These are phyloP conservation scores for Trididemnum clinides DNA, from an alignment of 23 tunicate genomes.

Conservation along the genomic window DNA sequence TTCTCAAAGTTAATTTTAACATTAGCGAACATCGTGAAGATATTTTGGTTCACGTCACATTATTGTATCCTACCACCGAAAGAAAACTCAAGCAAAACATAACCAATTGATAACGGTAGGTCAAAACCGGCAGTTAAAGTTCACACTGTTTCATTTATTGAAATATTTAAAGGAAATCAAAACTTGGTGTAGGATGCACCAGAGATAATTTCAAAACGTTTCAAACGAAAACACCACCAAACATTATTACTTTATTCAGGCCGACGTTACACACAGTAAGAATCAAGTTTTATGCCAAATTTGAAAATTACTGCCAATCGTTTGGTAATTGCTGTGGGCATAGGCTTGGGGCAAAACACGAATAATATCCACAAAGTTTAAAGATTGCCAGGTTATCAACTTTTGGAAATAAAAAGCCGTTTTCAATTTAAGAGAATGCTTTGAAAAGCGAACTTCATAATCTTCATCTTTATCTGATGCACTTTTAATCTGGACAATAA, in stretches of 20 bases:
- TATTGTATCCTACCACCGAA: background rate
- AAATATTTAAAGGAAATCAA: no score
- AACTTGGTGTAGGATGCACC: no score
- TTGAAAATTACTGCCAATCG: no score
- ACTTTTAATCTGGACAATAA: background rate
- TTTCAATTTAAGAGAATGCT: background rate
- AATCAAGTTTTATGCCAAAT: no score
- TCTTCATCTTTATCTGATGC: background rate
- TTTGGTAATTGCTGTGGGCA: background rate
- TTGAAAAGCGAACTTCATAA: background rate
- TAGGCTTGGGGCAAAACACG: background rate
- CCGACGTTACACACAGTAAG: background rate
- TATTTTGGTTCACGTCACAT: no score
- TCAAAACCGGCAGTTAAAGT: background rate
- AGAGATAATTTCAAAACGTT: no score
- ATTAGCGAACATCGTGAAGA: background rate
- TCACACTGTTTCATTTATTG: background rate
- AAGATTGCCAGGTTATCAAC: background rate
- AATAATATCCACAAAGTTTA: background rate
- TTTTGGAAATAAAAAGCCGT: background rate
- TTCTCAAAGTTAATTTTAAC: no score
- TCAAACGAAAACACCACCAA: background rate
- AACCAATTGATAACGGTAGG: background rate
- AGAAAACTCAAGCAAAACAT: background rate
- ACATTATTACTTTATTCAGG: background rate